A percentile compares a stretch with the other conserved stretches of the same genome.
phyloP scores from a whole-genome alignment of 2,888 invertebrate genomes.

The Timandra comae region DNA sequence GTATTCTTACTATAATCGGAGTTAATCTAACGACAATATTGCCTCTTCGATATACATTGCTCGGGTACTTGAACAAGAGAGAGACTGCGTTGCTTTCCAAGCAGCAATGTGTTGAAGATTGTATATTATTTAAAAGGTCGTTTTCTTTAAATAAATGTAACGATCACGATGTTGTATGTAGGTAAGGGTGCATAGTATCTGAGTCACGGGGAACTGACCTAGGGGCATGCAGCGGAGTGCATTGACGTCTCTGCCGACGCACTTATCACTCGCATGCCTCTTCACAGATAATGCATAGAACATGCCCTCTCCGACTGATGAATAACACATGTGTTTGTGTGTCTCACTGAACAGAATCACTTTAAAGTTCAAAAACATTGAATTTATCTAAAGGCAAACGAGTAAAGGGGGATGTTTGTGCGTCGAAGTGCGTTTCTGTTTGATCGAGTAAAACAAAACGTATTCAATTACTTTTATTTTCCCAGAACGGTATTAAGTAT shows the following conservation, averaged over 20 bases:
- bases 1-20: too few relatives aligned
- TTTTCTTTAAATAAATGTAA: conserved; percentile 33
- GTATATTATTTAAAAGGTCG: not conserved
- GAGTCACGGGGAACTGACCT: conserved; percentile 76
- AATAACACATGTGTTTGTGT: conserved; percentile 68
- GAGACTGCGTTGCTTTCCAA: too few relatives aligned
- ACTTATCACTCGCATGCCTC: conserved; percentile 71
- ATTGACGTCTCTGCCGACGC: conserved; percentile 65
- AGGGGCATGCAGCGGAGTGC: conserved; percentile 71
- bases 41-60: too few relatives aligned
- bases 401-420: conserved; percentile 1
- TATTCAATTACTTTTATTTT: too few relatives aligned
- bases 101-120: conserved; percentile 4
- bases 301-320: conserved; percentile 56
- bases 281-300: conserved; percentile 67
- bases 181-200: conserved; percentile 70
- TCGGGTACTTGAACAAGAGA: too few relatives aligned
- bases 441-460: too few relatives aligned
- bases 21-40: too few relatives aligned
- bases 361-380: conserved; percentile 50
- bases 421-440: too few relatives aligned
- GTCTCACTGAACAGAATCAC: conserved; percentile 47
- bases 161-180: conserved; percentile 57
- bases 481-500: too few relatives aligned
- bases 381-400: conserved; percentile 29